Evolutionary conservation across 2,797 vertebrate genomes (phyloP), one percentile per base, ranked within the genome.

Genomic region (Syngnathus rostellatus): DNA sequence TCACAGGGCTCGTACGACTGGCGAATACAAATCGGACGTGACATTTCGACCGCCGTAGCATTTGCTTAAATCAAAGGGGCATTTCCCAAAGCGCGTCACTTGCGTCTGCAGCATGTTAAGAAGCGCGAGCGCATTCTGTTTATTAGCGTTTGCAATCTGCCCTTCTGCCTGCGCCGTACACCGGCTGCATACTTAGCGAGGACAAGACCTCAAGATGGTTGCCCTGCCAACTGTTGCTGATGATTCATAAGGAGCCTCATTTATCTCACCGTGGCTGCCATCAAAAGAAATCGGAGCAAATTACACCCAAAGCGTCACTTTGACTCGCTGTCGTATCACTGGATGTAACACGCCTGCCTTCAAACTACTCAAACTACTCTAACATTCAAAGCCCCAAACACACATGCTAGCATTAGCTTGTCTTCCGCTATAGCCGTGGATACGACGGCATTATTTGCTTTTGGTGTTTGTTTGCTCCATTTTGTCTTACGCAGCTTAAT

Each of bases 21-120:
- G 64, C 65, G 89, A 91, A 90, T 92, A 89, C 85, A 85, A 91
- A 92, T 90, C 77, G 65, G 67, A 53, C 68, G 73, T 88, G 89
- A 87, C 90, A 93, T 93, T 93, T 92, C 88, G 91, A 89, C 81
- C 79, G 82, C 69, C 59, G 68, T 85, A 89, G 84, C 87, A 89
- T 92, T 91, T 91, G 83, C 79, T 68, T 65, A 77, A 84, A 85
- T 88, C 87, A 88, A 89, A 89, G 80, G 87, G 71, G 59, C 61
- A 70, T 80, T 66, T 71, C 77, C 80, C 79, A 71, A 64, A 79
- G 70, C 79, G 79, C 77, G 77, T 57, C 64, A 58, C 69, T 43
- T 72, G 77, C 80, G 76, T 68, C 64, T 9, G 68, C 76, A 62
- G 83, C 78, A 79, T 84, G 77, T 77, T 78, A 78, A 62, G 14